Conservation (phyloP, 2,888 invertebrate species). For the Leptinotarsa tumamoca region DNA sequence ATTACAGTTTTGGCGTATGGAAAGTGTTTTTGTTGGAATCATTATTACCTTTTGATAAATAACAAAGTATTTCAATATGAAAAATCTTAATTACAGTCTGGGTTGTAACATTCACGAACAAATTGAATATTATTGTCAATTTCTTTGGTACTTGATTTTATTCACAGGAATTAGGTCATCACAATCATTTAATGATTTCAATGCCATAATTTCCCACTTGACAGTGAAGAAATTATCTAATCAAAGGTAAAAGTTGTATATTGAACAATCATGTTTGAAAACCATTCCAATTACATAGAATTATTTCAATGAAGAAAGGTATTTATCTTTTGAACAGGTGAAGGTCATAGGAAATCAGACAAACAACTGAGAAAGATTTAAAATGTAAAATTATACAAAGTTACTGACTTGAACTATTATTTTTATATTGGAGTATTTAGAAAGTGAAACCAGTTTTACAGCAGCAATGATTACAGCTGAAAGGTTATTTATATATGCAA, state of each 20-base stretch:
- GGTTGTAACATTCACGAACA: too few relatives aligned
- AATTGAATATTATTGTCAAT: too few relatives aligned
- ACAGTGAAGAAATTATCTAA: neutral
- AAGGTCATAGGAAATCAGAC: neutral
- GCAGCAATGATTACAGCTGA: neutral
- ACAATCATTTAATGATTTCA: too few relatives aligned
- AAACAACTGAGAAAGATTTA: slow-evolving; percentile 5
- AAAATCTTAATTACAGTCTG: too few relatives aligned
- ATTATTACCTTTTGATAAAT: too few relatives aligned
- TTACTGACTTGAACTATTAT: neutral
- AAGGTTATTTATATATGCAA: neutral
- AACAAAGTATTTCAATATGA: too few relatives aligned
- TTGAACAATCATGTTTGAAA: neutral
- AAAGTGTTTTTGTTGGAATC: too few relatives aligned
- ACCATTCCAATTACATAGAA: neutral
- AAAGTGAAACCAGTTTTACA: neutral
- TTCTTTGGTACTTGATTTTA: too few relatives aligned
- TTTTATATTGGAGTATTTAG: neutral
- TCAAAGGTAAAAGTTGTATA: neutral
- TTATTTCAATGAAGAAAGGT: neutral
- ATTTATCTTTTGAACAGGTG: neutral
- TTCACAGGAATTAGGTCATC: too few relatives aligned
- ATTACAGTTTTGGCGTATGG: too few relatives aligned
- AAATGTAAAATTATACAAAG: neutral
- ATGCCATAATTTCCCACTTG: too few relatives aligned